phyloP scores from a whole-genome alignment of 1,140 invertebrate genomes.

The Eupristina koningsbergeri region DNA sequence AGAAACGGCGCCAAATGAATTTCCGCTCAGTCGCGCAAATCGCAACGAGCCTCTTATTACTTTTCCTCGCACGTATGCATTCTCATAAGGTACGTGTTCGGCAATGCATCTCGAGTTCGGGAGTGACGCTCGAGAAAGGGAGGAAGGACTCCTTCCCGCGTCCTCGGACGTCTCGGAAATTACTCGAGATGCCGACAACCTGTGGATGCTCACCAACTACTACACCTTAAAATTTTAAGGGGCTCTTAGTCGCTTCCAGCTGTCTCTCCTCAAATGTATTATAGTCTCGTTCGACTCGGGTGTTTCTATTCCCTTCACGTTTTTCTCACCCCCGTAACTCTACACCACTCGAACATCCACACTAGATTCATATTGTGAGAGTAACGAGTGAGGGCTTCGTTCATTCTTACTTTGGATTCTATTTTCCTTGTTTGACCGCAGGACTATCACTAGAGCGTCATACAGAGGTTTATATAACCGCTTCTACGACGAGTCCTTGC shows the following conservation, averaged over 20 bases:
- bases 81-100: conserved; percentile 6
- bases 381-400: not conserved
- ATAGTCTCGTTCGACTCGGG: not conserved
- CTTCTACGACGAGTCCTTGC: too few species aligned
- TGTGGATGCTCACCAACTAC: not conserved
- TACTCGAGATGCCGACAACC: conserved; percentile 11
- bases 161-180: not conserved
- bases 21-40: not conserved
- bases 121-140: not conserved
- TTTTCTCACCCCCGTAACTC: not conserved
- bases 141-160: not conserved
- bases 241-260: not conserved
- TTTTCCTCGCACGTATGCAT: not conserved
- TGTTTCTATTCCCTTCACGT: not conserved
- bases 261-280: too few species aligned
- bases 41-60: not conserved
- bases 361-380: not conserved
- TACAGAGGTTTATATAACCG: too few species aligned
- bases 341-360: not conserved
- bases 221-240: not conserved
- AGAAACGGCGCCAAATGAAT: not conserved
- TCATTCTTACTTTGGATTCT: not conserved
- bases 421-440: not conserved
- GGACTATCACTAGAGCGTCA: too few species aligned
- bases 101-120: not conserved